Base-by-base conservation (phyloP, 2,888 invertebrate genomes). In the Drosophila infuscata region DNA sequence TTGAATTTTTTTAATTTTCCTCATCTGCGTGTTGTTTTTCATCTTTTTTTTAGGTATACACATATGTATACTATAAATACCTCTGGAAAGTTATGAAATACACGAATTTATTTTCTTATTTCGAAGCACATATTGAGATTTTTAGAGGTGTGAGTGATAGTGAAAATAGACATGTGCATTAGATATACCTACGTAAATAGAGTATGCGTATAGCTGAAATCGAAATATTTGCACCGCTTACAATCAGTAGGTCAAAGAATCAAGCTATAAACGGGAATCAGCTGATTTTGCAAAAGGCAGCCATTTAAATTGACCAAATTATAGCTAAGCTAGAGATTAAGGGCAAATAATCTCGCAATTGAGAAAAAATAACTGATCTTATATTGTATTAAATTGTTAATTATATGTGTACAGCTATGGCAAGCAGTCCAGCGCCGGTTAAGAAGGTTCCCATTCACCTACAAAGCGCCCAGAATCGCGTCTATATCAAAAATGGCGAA, bases 401-500 rank as follows among this genome's bases (percentile, higher is more conserved):
- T 32, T 25, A 25, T 46, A 3, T 7, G 7, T 8, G 29, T 57
- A 3, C 35, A 63, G 35, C 17, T 3, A 92, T 92, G 92, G 79
- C 91, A 58, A 81, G 80, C 69, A 89, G 91, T 76, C 91, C 95
- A 88, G 96, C 97, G 79, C 97, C 97, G 81, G 97, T 98, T 82
- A 98, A 98, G 94, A 98, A 98, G 94, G 97, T 98, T 69, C 98
- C 98, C 70, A 97, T 98, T 92, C 98, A 98, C 94, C 94, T 97
- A 91, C 97, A 97, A 25, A 98, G 98, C 93, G 96, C 97, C 60
- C 97, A 97, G 93, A 98, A 98, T 93, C 96, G 98, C 3, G 94
- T 99, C 80, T 95, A 99, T 79, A 98, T 99, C 89, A 98, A 98
- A 94, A 97, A 98, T 94, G 99, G 99, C 2, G 96, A 96, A 91